Conservation (phyloP, 2,113 vertebrate species). For the Tachysurus vachellii region DNA sequence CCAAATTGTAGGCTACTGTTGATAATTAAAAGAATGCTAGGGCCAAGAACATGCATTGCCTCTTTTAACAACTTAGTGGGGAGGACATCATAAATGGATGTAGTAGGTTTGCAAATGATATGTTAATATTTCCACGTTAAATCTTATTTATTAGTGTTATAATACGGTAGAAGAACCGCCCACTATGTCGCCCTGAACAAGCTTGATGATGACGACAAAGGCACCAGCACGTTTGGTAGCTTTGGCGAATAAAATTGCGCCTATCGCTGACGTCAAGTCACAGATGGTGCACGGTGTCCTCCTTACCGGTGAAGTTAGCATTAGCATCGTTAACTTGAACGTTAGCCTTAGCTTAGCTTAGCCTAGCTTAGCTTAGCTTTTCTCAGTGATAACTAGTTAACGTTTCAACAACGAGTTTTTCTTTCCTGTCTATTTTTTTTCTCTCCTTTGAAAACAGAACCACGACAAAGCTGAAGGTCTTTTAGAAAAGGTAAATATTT, state of each 20-base stretch:
- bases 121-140: neutral
- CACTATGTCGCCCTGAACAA: neutral
- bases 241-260: constrained; percentile 46
- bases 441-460: constrained; percentile 37
- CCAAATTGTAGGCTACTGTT: too few relatives aligned
- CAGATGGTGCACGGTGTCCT: constrained; percentile 22
- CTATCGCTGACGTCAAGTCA: constrained; percentile 43
- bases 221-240: neutral
- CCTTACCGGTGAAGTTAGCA: constrained; percentile 41
- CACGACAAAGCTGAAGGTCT: constrained; percentile 65
- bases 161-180: neutral
- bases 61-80: too few relatives aligned
- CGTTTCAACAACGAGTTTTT: neutral
- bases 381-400: neutral
- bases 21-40: too few relatives aligned
- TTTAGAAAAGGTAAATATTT: constrained; percentile 69
- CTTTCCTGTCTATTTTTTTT: constrained; percentile 25
- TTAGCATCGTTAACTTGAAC: neutral
- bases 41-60: too few relatives aligned
- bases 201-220: constrained; percentile 36
- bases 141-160: neutral
- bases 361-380: constrained; percentile 29
- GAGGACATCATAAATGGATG: too few relatives aligned
- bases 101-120: neutral
- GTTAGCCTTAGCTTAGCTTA: constrained; percentile 28